A percentile compares a stretch with the other conserved stretches of the same genome.
These are phyloP conservation scores for Sebastes hubbsi DNA, from an alignment of 2,797 vertebrate genomes.

Conservation along the genomic window DNA sequence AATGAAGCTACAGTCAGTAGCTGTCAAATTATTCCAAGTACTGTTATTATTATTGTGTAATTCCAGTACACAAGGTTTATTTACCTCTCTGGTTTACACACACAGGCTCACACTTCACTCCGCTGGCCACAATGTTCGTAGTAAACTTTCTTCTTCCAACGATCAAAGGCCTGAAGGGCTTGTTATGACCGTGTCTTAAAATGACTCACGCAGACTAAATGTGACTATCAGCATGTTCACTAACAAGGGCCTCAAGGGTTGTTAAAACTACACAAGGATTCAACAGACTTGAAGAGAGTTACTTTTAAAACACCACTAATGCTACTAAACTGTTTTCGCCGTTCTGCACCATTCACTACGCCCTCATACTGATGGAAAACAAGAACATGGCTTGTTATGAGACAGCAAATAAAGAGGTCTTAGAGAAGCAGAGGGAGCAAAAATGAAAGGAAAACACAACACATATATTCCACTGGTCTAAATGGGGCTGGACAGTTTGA, in stretches of 20 bases:
- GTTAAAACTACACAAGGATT: constrained; percentile 2
- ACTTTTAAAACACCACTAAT: constrained; percentile 4
- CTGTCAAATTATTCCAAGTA: background rate
- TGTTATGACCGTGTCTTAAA: background rate
- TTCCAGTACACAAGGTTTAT: background rate
- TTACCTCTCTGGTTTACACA: background rate
- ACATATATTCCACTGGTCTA: constrained; percentile 80
- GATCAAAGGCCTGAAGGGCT: constrained; percentile 10
- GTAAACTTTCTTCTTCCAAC: constrained; percentile 1
- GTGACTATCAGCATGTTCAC: constrained; percentile 2
- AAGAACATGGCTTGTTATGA: constrained; percentile 54
- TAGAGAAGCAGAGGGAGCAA: constrained; percentile 59
- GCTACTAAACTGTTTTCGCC: constrained; percentile 27
- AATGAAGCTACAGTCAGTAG: background rate
- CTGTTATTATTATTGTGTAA: background rate
- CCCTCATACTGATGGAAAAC: constrained; percentile 60
- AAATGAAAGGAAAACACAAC: constrained; percentile 71
- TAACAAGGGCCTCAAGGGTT: background rate
- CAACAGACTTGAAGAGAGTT: background rate
- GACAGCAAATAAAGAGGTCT: constrained; percentile 71
- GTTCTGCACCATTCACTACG: constrained; percentile 43
- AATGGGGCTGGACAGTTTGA: constrained; percentile 69
- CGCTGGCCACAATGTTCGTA: background rate
- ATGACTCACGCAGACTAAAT: constrained; percentile 13
- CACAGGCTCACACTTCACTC: background rate